Conservation (phyloP, 2,113 vertebrate genomes). For the Dissostichus mawsoni region DNA sequence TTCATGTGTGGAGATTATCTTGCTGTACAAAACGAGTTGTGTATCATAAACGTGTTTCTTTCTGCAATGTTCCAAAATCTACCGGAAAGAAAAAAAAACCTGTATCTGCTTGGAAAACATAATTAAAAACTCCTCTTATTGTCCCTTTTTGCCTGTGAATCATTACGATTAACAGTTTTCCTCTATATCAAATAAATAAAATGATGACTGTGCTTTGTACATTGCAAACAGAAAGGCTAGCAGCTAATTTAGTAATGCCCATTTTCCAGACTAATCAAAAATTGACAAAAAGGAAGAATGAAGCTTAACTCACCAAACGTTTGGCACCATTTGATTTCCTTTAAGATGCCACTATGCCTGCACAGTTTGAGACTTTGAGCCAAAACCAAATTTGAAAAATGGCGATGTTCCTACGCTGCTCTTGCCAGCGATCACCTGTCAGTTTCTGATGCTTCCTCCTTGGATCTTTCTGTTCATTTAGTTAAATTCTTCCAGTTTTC, state of each 20-base stretch:
- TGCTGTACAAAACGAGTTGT: too few species aligned
- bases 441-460: not conserved
- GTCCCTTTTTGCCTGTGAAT: not conserved
- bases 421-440: not conserved
- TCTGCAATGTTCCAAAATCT: too few species aligned
- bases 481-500: not conserved
- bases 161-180: not conserved
- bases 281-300: not conserved
- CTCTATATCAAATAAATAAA: too few species aligned
- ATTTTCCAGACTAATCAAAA: not conserved
- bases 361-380: not conserved
- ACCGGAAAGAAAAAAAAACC: too few species aligned
- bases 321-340: not conserved
- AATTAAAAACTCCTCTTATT: not conserved
- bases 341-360: too few species aligned
- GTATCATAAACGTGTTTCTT: too few species aligned
- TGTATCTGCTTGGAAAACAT: not conserved
- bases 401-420: not conserved
- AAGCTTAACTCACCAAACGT: not conserved
- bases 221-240: not conserved
- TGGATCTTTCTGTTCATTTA: not conserved
- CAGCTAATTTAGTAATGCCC: not conserved
- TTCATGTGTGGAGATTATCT: too few species aligned
- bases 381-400: not conserved
- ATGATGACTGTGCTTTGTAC: not conserved